phyloP scores from a whole-genome alignment of 2,888 invertebrate species.

The Eurois occulta region DNA sequence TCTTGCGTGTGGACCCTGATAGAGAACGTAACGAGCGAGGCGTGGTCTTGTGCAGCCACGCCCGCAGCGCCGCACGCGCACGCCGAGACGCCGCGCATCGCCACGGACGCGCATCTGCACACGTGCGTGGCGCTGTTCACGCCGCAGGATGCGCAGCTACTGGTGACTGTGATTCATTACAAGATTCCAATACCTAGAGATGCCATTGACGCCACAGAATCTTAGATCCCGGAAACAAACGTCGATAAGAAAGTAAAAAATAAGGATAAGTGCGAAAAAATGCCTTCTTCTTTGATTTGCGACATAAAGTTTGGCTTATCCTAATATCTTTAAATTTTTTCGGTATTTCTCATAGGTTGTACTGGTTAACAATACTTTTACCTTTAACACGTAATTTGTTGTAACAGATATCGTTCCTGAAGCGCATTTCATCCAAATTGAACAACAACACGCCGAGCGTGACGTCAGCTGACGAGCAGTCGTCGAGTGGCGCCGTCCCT shows the following conservation, averaged over 20 bases:
- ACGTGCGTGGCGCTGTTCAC: conserved; percentile 78
- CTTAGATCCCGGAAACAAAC: neutral
- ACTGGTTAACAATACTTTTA: neutral
- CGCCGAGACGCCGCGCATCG: conserved; percentile 74
- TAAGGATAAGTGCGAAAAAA: neutral
- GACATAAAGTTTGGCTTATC: neutral
- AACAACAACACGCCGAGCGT: conserved; percentile 86
- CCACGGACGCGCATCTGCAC: conserved; percentile 75
- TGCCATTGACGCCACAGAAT: neutral
- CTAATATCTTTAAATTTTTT: neutral
- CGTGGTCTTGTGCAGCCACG: conserved; percentile 77
- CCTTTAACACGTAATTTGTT: neutral
- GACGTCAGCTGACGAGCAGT: conserved; percentile 78
- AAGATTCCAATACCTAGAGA: neutral
- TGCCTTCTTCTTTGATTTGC: neutral
- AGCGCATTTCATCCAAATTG: conserved; percentile 84
- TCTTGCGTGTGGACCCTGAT: conserved; percentile 95
- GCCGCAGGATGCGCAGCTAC: conserved; percentile 76
- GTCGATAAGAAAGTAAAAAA: neutral
- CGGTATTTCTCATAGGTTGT: neutral
- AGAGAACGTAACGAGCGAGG: conserved; percentile 91
- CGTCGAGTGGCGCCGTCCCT: conserved; percentile 73
- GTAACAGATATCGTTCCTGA: conserved; percentile 83
- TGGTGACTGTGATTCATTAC: conserved; percentile 72
- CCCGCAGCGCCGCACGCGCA: conserved; percentile 69